Percentiles rank a stretch among this genome's conserved stretches.
Evolutionary conservation across 92 coral and sea anemone species (phyloP).

Genomic region (Ricordea florida): DNA sequence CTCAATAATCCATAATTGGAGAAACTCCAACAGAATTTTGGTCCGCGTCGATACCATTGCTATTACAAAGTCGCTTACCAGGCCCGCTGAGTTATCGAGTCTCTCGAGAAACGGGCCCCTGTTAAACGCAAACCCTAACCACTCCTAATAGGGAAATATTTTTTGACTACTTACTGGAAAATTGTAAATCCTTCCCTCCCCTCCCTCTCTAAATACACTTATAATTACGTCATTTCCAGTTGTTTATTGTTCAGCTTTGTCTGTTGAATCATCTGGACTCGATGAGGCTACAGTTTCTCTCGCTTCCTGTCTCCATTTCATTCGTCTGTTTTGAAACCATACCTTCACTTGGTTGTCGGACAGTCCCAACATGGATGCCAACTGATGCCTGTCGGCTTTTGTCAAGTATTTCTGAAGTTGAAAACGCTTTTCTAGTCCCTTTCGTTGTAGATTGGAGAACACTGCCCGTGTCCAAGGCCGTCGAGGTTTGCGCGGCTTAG

Average conservation of each 20-base stretch:
- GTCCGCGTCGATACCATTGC: no score
- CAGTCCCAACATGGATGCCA: slow-evolving; percentile 96
- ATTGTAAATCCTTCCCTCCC: no score
- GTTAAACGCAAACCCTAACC: no score
- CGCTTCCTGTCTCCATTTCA: slow-evolving; percentile 99
- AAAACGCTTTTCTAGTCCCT: slow-evolving; percentile 96
- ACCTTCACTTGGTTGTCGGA: slow-evolving; percentile 99
- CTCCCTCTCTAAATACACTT: no score
- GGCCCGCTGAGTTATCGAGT: no score
- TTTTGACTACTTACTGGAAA: no score
- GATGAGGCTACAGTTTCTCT: slow-evolving; percentile 74
- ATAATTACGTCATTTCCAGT: no score
- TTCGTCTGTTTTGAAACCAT: slow-evolving; percentile 97
- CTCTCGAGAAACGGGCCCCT: no score
- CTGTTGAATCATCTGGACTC: slow-evolving; percentile 50
- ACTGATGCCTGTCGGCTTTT: slow-evolving; percentile 95
- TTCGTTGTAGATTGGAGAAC: slow-evolving; percentile 96
- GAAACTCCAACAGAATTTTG: no score
- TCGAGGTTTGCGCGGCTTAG: slow-evolving; percentile 92
- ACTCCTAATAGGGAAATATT: no score
- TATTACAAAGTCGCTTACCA: no score
- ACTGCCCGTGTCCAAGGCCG: slow-evolving; percentile 99
- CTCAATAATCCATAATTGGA: no score
- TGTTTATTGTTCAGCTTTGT: slow-evolving; percentile 18
- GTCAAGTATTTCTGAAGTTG: slow-evolving; percentile 98